A percentile compares a stretch with the other conserved stretches of the same genome.
These are phyloP conservation scores for Semnornis frantzii DNA, from an alignment of 2,113 vertebrate genomes.

Conservation along the genomic window DNA sequence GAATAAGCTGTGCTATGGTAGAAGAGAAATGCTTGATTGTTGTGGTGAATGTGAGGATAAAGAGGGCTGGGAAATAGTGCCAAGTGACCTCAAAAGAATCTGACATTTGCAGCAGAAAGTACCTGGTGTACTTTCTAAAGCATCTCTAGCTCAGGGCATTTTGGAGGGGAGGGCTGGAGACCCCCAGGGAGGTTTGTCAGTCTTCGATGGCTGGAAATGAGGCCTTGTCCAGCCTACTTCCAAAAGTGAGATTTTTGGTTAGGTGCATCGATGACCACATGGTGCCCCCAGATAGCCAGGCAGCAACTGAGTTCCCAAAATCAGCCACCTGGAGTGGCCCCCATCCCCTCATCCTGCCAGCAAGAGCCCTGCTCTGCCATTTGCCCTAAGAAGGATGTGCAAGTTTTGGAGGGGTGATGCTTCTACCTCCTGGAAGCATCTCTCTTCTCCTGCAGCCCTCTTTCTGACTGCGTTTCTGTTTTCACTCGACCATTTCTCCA, in stretches of 20 bases:
- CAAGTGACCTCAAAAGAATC: not conserved
- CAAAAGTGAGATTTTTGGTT: not conserved
- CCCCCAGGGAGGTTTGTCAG: not conserved
- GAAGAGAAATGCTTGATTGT: not conserved
- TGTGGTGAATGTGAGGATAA: fast-evolving
- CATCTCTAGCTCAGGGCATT: not conserved
- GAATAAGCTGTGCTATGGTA: not conserved
- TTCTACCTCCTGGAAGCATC: conserved; percentile 6
- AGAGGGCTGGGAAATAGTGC: not conserved
- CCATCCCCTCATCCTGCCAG: not conserved
- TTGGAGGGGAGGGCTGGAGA: not conserved
- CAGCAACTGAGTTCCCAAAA: not conserved
- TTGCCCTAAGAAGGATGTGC: not conserved
- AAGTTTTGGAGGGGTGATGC: not conserved
- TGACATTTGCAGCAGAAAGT: not conserved
- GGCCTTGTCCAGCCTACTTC: not conserved
- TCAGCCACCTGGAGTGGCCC: not conserved
- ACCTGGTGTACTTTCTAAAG: not conserved
- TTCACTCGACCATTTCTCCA: conserved; percentile 35
- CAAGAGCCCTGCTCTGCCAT: not conserved
- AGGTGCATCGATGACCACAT: not conserved
- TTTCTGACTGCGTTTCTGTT: conserved; percentile 65
- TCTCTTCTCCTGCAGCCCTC: conserved; percentile 51
- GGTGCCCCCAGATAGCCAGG: not conserved
- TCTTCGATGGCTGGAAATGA: not conserved